Percentiles rank a stretch among this genome's conserved stretches.
phyloP scores from a whole-genome alignment of 2,113 vertebrate species.

The Menura novaehollandiae region DNA sequence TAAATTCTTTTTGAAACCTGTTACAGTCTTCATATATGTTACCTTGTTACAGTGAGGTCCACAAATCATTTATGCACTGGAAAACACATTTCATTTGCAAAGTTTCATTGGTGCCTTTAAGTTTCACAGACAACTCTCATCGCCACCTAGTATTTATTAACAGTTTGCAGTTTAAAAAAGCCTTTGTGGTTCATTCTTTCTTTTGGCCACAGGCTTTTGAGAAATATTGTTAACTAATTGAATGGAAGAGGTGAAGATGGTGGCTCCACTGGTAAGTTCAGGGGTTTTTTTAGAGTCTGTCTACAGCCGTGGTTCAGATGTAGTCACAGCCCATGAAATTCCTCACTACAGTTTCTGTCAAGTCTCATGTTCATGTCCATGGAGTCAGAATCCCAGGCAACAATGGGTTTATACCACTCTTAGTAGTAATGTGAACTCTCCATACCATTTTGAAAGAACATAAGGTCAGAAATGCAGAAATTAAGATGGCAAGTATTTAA shows the following conservation, averaged over 20 bases:
- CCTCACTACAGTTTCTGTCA: background rate
- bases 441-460: background rate
- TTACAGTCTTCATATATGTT: background rate
- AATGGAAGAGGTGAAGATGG: background rate
- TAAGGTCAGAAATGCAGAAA: background rate
- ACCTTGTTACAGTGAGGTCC: background rate
- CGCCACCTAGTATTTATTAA: background rate
- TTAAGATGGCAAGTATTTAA: background rate
- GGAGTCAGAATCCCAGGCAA: background rate
- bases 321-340: background rate
- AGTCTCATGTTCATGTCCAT: background rate
- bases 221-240: background rate
- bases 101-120: background rate
- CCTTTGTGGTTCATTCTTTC: background rate
- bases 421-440: background rate
- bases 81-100: background rate
- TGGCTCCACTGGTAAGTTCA: background rate
- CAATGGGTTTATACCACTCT: background rate
- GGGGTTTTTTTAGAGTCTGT: background rate
- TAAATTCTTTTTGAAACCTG: background rate
- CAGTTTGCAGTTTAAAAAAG: background rate
- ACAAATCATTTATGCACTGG: background rate
- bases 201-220: background rate
- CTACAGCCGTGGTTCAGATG: background rate
- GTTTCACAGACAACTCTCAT: background rate